Evolutionary conservation across 1,140 invertebrate genomes (phyloP).

Genomic region (Apis laboriosa): DNA sequence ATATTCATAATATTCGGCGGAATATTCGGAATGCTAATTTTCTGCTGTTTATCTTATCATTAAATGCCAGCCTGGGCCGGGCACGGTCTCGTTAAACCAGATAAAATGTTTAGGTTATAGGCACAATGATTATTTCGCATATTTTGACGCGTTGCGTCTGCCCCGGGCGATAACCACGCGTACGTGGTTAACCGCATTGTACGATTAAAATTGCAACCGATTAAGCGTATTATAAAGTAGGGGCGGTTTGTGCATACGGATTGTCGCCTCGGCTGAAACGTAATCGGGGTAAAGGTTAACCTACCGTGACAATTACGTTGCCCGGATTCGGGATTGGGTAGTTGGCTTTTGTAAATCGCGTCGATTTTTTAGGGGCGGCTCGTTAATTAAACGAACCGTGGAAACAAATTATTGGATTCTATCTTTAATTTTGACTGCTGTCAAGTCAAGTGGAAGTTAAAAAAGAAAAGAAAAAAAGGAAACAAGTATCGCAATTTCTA

Average conservation of each 20-base stretch:
- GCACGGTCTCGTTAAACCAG: slow-evolving; percentile 24
- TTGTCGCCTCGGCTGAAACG: not conserved
- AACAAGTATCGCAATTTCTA: too few species aligned
- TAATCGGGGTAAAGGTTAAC: slow-evolving; percentile 17
- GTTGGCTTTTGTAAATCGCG: not conserved
- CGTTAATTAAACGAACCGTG: slow-evolving; percentile 4
- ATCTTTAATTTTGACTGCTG: not conserved
- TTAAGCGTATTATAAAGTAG: slow-evolving; percentile 44
- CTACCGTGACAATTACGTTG: slow-evolving; percentile 33
- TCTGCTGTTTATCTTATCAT: slow-evolving; percentile 41
- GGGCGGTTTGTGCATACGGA: not conserved
- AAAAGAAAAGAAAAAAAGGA: too few species aligned
- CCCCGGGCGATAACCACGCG: slow-evolving; percentile 24
- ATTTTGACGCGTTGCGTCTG: slow-evolving; percentile 35
- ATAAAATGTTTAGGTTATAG: slow-evolving; percentile 43
- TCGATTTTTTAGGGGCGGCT: not conserved
- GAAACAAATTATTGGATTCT: not conserved
- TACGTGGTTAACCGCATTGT: slow-evolving; percentile 27
- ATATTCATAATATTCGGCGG: not conserved
- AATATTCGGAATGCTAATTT: slow-evolving; percentile 23
- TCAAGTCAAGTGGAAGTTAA: too few species aligned
- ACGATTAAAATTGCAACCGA: slow-evolving; percentile 45
- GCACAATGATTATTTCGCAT: slow-evolving; percentile 16
- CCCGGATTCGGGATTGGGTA: not conserved
- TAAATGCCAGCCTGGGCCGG: slow-evolving; percentile 22